Evolutionary conservation across 2,888 invertebrate genomes (phyloP), one percentile per base, ranked within the genome.

Genomic region (Allolobophora icterica): DNA sequence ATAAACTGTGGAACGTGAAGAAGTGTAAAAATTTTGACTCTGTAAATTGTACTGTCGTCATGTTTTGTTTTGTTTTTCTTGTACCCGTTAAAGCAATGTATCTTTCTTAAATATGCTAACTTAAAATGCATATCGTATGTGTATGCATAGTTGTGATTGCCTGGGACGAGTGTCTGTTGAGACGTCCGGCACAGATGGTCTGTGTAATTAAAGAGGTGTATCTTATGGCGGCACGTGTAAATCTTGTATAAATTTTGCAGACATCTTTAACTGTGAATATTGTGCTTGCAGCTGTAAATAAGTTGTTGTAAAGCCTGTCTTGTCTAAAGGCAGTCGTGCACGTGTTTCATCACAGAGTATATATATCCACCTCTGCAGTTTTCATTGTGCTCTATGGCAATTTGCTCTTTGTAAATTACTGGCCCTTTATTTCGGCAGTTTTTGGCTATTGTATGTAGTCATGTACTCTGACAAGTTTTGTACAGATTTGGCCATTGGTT

Each of bases 211-310:
- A 71, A 21, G 52, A 52, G 71, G 8, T 30, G 71, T 4, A 71
- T 71, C 13, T 71, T n/a, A n/a, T 71, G 71, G n/a, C 1, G 30
- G n/a, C n/a, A 71, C n/a, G n/a, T 71, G 71, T 71, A 71, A 71
- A 71, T 71, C 71, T 71, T 71, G 71, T 71, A n/a, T 71, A 71
- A 71, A 71, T 71, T 71, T 71, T 71, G 71, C 71, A 71, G 30
- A 71, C 30, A 71, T 71, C 35, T 87, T 33, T 38, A 35, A 87
- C 87, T 87, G 87, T 87, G 38, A 87, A 87, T 87, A 87, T 87
- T 35, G 34, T 87, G 35, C 38, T 21, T 35, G 19, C 21, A 87
- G 87, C 87, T 87, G 87, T 87, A 87, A 87, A 87, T 87, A 87
- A 8, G n/a, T n/a, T 71, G 71, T 71, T 71, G 71, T 71, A n/a